These are phyloP conservation scores for Clanis bilineata DNA, from an alignment of 2,888 invertebrate species.

Conservation along the genomic window DNA sequence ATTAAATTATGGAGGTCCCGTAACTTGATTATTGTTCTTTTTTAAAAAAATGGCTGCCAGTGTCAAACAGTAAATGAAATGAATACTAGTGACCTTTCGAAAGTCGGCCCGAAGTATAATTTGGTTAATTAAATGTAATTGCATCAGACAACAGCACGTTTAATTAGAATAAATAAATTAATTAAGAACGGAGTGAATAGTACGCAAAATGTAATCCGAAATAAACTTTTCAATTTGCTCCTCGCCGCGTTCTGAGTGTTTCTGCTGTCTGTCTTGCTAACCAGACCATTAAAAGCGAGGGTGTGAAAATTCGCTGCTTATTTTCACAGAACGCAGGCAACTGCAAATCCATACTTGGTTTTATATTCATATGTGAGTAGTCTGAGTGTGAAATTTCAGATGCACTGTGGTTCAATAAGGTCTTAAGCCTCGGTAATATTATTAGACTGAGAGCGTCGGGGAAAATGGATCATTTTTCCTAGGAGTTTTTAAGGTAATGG, in stretches of 20 bases:
- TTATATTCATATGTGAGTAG: slow-evolving; percentile 9
- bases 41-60: too few species aligned
- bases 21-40: too few species aligned
- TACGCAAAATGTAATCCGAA: slow-evolving; percentile 4
- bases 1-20: too few species aligned
- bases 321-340: slow-evolving; percentile 47
- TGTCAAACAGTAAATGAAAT: too few species aligned
- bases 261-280: slow-evolving; percentile 55
- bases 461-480: background rate
- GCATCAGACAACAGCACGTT: background rate
- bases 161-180: background rate
- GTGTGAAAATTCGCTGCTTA: slow-evolving; percentile 77
- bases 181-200: background rate
- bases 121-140: background rate
- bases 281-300: slow-evolving; percentile 71
- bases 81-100: too few species aligned
- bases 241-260: slow-evolving; percentile 26
- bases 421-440: slow-evolving; percentile 3
- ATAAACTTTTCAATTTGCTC: slow-evolving; percentile 12
- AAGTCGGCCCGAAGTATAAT: background rate
- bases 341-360: slow-evolving; percentile 30
- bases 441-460: background rate
- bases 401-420: slow-evolving; percentile 8
- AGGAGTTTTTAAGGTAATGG: background rate
- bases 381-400: slow-evolving; percentile 8